Evolutionary conservation across 2,888 invertebrate species (phyloP).

Genomic region (Mylabris sibirica): DNA sequence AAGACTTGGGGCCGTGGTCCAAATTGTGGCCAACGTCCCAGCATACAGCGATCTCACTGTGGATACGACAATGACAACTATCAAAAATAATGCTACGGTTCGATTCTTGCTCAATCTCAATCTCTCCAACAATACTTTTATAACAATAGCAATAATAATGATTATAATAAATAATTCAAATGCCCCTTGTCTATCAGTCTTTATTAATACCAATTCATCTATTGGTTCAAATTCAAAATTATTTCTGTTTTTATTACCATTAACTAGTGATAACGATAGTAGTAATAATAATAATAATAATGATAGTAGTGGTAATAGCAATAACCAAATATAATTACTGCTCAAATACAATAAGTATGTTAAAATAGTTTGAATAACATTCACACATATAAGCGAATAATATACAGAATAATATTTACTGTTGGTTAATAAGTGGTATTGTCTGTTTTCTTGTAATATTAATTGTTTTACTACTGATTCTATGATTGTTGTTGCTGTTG

Average conservation of each 20-base stretch:
- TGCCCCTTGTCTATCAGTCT: conserved; percentile 13
- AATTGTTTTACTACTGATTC: conserved; percentile 6
- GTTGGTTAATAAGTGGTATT: conserved; percentile 12
- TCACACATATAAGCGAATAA: conserved; percentile 19
- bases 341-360: conserved; percentile 12
- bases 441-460: conserved; percentile 15
- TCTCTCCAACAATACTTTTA: conserved; percentile 8
- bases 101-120: background rate
- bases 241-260: conserved; percentile 4
- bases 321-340: conserved; percentile 10
- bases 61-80: conserved; percentile 39
- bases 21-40: conserved; percentile 55
- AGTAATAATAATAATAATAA: background rate
- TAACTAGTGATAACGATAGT: conserved; percentile 2
- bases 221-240: conserved; percentile 8
- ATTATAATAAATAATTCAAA: conserved; percentile 8
- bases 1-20: conserved; percentile 57
- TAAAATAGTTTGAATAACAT: conserved; percentile 18
- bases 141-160: background rate
- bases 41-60: conserved; percentile 55
- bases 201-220: background rate
- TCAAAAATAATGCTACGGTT: conserved; percentile 12
- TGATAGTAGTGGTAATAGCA: background rate
- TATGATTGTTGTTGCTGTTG: background rate
- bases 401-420: conserved; percentile 15